These are phyloP conservation scores for Cuculus canorus DNA, from an alignment of 2,797 vertebrate genomes.

Conservation along the genomic window DNA sequence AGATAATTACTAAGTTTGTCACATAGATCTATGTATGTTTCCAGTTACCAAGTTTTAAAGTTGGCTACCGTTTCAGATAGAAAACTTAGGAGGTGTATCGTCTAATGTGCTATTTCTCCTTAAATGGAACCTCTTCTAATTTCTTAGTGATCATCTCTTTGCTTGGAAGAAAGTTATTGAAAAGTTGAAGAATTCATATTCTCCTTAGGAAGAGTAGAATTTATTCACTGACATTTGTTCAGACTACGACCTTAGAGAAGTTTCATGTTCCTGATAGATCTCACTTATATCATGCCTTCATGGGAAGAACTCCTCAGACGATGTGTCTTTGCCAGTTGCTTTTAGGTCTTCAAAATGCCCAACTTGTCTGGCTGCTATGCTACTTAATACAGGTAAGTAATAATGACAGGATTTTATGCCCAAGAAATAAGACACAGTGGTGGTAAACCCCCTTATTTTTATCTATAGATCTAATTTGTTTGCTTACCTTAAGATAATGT, in stretches of 20 bases:
- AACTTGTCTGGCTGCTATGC: not conserved
- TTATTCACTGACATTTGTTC: not conserved
- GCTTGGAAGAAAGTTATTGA: not conserved
- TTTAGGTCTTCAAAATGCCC: not conserved
- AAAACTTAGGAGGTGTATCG: not conserved
- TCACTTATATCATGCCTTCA: not conserved
- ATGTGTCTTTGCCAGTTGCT: not conserved
- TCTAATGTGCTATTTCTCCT: not conserved
- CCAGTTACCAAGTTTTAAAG: not conserved
- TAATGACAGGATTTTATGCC: not conserved
- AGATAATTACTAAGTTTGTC: not conserved
- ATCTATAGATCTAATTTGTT: not conserved
- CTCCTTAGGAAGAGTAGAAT: not conserved
- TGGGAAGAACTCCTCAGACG: not conserved
- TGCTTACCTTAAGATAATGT: not conserved
- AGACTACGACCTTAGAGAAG: not conserved
- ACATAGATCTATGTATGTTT: not conserved
- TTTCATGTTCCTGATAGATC: not conserved
- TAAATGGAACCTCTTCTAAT: not conserved
- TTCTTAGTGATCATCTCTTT: not conserved
- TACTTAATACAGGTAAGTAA: not conserved
- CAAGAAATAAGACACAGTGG: not conserved
- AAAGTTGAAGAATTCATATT: not conserved
- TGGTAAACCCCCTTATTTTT: not conserved
- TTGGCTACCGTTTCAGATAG: not conserved